Evolutionary conservation across 2,113 vertebrate species (phyloP).

Genomic region (Sander vitreus): DNA sequence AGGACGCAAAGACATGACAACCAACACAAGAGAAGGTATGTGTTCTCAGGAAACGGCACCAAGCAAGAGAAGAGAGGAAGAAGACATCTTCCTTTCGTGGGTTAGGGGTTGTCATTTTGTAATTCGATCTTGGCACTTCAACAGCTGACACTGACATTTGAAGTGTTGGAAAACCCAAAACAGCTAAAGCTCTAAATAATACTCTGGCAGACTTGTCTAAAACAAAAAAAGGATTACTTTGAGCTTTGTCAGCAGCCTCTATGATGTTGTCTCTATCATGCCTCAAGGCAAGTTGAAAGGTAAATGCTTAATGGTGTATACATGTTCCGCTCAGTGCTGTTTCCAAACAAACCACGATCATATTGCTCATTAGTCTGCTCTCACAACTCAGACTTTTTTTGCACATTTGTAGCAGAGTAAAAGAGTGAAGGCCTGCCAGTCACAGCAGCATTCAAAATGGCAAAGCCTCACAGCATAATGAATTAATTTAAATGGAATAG

Average conservation of each 20-base stretch:
- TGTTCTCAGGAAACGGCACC: slow-evolving; percentile 8
- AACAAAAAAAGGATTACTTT: slow-evolving; percentile 31
- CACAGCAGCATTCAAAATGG: background rate
- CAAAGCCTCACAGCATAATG: too few species aligned
- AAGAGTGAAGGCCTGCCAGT: background rate
- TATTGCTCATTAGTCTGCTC: slow-evolving; percentile 2
- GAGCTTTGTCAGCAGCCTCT: slow-evolving; percentile 22
- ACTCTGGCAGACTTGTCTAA: background rate
- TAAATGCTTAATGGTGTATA: slow-evolving; percentile 11
- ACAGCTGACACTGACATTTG: slow-evolving; percentile 31
- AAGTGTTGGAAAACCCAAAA: slow-evolving; percentile 49
- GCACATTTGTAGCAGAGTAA: background rate
- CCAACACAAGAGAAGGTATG: slow-evolving; percentile 6
- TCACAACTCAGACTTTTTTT: background rate
- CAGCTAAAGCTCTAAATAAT: slow-evolving; percentile 32
- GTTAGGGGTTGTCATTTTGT: slow-evolving; percentile 23
- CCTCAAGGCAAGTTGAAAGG: slow-evolving; percentile 11
- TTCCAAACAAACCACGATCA: slow-evolving; percentile 29
- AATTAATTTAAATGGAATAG: too few species aligned
- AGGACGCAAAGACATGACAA: slow-evolving; percentile 19
- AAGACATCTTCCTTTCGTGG: background rate
- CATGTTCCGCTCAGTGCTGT: background rate
- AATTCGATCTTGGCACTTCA: slow-evolving; percentile 30
- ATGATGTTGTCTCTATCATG: background rate
- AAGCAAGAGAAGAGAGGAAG: background rate